phyloP scores from a whole-genome alignment of 2,113 vertebrate species.

The Miniopterus natalensis region DNA sequence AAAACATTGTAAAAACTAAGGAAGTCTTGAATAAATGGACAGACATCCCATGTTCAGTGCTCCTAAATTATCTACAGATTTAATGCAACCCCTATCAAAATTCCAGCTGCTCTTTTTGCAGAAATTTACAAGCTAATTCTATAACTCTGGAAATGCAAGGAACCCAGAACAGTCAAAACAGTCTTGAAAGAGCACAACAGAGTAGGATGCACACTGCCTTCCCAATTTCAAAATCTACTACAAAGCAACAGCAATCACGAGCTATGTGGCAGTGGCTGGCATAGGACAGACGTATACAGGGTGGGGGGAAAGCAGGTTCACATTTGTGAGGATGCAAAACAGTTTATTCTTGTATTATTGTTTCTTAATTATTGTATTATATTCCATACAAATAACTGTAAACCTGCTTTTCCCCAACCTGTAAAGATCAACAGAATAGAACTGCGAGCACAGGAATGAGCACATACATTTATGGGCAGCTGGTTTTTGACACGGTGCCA shows the following conservation, averaged over 20 bases:
- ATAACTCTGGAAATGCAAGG: background rate
- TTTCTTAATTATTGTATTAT: background rate
- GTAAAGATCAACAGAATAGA: background rate
- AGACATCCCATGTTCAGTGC: background rate
- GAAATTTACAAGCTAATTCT: background rate
- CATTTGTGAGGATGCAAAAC: background rate
- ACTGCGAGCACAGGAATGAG: background rate
- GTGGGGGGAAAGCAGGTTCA: background rate
- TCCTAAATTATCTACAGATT: background rate
- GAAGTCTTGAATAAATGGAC: background rate
- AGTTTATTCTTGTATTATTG: background rate
- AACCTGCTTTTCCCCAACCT: background rate
- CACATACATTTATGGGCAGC: background rate
- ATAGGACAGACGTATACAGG: background rate
- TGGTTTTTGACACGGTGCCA: background rate
- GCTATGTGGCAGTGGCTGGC: background rate
- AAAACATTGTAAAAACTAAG: background rate
- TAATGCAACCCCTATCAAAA: background rate
- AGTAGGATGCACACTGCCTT: background rate
- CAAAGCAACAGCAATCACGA: background rate
- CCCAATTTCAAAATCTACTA: constrained; percentile 32
- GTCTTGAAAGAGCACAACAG: background rate
- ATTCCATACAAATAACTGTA: background rate
- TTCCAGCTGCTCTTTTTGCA: background rate
- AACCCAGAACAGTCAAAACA: background rate